Evolutionary conservation across 2,888 invertebrate species (phyloP), one percentile per base, ranked within the genome.

Genomic region (Meiosimyza platycephala): DNA sequence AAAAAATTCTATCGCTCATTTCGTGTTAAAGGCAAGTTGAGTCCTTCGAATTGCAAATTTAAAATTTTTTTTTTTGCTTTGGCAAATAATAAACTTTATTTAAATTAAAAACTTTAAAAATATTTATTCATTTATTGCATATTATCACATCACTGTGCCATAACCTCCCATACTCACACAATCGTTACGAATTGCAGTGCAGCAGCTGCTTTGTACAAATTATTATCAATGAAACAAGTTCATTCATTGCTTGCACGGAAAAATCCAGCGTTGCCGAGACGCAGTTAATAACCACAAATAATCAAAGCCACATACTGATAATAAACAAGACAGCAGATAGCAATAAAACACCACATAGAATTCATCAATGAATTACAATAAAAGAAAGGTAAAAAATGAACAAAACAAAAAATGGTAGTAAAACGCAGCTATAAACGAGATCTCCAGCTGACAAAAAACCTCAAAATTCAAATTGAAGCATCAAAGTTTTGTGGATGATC

Each of bases 161-260:
- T 40, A 40, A 2, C 9, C 9, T 40, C 6, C 6, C 9, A 40
- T 40, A 28, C 28, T 28, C 28, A 28, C 28, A 28, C 63, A 33
- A 18, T 62, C n/a, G 47, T 16, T 33, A 16, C 9, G 40, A 1
- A 7, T 40, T 40, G 9, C 40, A 40, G 6, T 40, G 40, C 9
- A 9, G 40, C 63, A 33, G 50, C 18, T 40, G 9, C 1, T 9
- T 40, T n/a, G 16, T 22, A 40, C 13, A 9, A 63, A 47, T 50
- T 50, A 63, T 63, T 50, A 63, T 63, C 63, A 63, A 63, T 50
- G 63, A 63, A 63, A 63, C 63, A 16, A 63, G 48, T 50, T 63
- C 57, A 57, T 57, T 57, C 28, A 57, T 57, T 40, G 40, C 40
- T 9, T 9, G 7, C 6, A 1, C 15, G 18, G 22, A 7, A 40